These are phyloP conservation scores for Escarpia spicata DNA, from an alignment of 2,888 invertebrate genomes.

Conservation along the genomic window DNA sequence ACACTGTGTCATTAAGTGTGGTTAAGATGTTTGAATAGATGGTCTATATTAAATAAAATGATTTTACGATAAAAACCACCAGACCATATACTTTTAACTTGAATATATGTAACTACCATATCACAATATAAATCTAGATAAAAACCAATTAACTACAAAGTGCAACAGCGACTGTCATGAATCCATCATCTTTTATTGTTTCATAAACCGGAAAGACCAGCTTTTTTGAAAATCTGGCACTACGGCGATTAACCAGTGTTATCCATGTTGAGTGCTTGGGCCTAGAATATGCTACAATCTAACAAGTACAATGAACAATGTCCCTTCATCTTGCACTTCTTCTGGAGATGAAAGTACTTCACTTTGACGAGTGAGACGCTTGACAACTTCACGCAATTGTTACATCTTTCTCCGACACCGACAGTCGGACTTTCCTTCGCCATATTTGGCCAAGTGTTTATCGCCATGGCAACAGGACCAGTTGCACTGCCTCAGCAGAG, in stretches of 20 bases:
- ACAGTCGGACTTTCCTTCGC: neutral
- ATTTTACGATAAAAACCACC: too few species aligned
- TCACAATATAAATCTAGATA: neutral
- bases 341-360: slow-evolving; percentile 3
- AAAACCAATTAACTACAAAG: neutral
- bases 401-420: neutral
- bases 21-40: too few species aligned
- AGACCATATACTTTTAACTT: too few species aligned
- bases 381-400: neutral
- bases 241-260: neutral
- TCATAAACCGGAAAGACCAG: neutral
- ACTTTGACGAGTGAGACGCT: neutral
- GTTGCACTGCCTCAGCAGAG: neutral
- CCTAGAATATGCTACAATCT: neutral
- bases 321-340: neutral
- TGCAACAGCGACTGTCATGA: neutral
- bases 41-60: too few species aligned
- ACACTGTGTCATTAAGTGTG: too few species aligned
- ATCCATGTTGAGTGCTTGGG: neutral
- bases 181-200: neutral
- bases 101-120: neutral
- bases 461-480: neutral
- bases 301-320: neutral
- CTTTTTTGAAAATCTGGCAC: too few species aligned
- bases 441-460: neutral